Evolutionary conservation across 1,140 invertebrate species (phyloP), one percentile per base, ranked within the genome.

Genomic region (Zaprionus inermis): DNA sequence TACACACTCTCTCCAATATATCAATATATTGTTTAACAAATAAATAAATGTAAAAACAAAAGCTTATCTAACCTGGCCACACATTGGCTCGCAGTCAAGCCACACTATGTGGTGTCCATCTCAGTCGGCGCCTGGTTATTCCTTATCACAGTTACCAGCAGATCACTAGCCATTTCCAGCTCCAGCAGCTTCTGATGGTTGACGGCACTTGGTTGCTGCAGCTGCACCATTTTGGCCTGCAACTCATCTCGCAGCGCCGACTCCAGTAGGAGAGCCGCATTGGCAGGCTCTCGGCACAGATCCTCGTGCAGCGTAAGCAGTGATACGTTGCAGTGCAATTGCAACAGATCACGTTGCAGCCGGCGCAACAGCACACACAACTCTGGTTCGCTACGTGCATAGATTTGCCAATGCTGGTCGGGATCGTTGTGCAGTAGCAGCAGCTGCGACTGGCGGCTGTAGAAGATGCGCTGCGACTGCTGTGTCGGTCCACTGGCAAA

Each of bases 141-240:
- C 0, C 38, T 56, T 78, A 88, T 76, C 68, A 76, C 61, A 75
- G 68, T 58, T 18, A 70, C 28, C 24, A 89, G 63, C 20, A 71
- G 34, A 74, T 89, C 84, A 51, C 55, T 81, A 51, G 51, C 44
- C 68, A 84, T 58, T 63, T 89, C 80, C 44, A 78, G 55, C 16
- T 66, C 34, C 10, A 89, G 51, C 4, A 84, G 22, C 3, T 52
- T 57, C 20, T 22, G 54, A 28, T n/a, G 36, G 18, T 30, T 54
- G 49, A 3, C 11, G 7, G 0, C 12, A 36, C 22, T 3, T 1
- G 44, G 46, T 3, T 61, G 55, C 38, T 72, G 11, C 9, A 70
- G 14, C 3, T 80, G 16, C 3, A 69, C 58, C 1, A 41, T 14
- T 52, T 63, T 69, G 9, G 78, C 71, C 0, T 73, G 55, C 12